phyloP scores from a whole-genome alignment of 2,113 vertebrate species.

The Sylvilagus bachmani region DNA sequence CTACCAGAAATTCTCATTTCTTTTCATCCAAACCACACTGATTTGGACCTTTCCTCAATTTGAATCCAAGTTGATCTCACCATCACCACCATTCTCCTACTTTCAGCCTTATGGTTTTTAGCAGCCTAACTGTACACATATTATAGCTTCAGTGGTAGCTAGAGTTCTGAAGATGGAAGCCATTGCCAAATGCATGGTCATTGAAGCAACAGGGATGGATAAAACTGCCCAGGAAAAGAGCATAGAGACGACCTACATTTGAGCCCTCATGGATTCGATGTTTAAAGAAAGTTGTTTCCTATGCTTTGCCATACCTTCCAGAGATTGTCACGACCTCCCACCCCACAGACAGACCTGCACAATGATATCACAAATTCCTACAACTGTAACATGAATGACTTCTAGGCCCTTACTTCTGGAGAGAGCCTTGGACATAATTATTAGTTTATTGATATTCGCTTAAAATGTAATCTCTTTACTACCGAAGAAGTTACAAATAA shows the following conservation, averaged over 20 bases:
- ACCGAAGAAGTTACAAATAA: slow-evolving; percentile 37
- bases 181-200: not conserved
- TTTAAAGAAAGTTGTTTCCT: slow-evolving; percentile 37
- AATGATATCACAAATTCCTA: not conserved
- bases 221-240: not conserved
- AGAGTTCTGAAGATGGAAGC: slow-evolving; percentile 8
- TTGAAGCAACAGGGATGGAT: not conserved
- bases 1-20: not conserved
- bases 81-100: not conserved
- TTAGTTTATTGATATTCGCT: not conserved
- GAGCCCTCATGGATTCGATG: not conserved
- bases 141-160: not conserved
- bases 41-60: not conserved
- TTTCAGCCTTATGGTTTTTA: not conserved
- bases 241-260: not conserved
- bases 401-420: slow-evolving; percentile 15
- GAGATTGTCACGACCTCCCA: not conserved
- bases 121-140: not conserved
- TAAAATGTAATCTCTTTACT: slow-evolving; percentile 35
- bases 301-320: not conserved
- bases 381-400: not conserved
- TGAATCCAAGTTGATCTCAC: not conserved
- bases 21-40: slow-evolving; percentile 38
- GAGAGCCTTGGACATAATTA: not conserved
- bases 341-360: not conserved